phyloP scores from a whole-genome alignment of 1,140 invertebrate species.

The Eupristina koningsbergeri region DNA sequence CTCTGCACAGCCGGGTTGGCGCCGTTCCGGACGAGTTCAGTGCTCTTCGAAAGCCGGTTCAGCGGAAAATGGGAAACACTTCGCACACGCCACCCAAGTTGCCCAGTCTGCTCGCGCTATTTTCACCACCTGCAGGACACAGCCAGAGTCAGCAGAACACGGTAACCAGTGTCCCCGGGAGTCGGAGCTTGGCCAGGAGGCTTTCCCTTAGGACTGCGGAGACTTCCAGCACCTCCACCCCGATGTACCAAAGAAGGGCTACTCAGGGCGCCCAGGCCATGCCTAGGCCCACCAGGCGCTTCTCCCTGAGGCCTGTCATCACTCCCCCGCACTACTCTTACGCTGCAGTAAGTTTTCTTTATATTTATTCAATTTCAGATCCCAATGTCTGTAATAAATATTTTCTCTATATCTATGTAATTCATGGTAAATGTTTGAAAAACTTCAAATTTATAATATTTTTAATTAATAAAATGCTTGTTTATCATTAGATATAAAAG shows the following conservation, averaged over 20 bases:
- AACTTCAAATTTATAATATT: too few relatives aligned
- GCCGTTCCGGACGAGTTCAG: conserved; percentile 60
- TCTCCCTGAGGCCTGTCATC: conserved; percentile 69
- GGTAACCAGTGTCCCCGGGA: conserved; percentile 49
- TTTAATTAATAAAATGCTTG: too few relatives aligned
- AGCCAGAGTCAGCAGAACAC: conserved; percentile 63
- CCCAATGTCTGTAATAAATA: too few relatives aligned
- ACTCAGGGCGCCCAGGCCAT: conserved; percentile 27
- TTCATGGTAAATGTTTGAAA: too few relatives aligned
- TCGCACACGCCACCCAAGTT: conserved; percentile 69
- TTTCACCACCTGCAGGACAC: conserved; percentile 60
- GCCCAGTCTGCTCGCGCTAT: conserved; percentile 70
- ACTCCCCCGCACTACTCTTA: not conserved
- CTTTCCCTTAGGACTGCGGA: conserved; percentile 63
- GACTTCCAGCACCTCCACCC: conserved; percentile 55
- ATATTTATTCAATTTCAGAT: too few relatives aligned
- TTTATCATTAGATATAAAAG: too few relatives aligned
- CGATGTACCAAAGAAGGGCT: conserved; percentile 56
- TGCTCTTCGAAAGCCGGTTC: conserved; percentile 45
- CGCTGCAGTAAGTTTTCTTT: conserved; percentile 1
- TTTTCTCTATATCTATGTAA: too few relatives aligned
- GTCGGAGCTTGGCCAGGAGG: conserved; percentile 49
- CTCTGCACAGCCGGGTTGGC: conserved; percentile 73
- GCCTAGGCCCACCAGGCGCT: conserved; percentile 58
- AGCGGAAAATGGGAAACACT: conserved; percentile 76